These are phyloP conservation scores for Mesocricetus auratus DNA, from an alignment of 2,113 vertebrate species.

Conservation along the genomic window DNA sequence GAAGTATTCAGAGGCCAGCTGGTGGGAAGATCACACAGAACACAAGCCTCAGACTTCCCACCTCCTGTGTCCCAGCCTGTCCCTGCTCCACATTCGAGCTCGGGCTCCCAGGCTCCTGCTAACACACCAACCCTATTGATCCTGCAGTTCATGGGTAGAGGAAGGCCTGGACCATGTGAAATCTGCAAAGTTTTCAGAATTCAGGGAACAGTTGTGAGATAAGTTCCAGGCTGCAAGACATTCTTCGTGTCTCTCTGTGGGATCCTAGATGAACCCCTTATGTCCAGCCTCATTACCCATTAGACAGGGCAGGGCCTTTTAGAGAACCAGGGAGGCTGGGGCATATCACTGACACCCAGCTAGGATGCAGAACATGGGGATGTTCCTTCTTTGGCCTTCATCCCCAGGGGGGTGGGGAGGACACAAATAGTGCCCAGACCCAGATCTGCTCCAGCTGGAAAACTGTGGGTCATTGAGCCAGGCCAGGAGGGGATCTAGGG, in stretches of 20 bases:
- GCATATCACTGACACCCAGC: too few relatives aligned
- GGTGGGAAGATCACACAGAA: not conserved
- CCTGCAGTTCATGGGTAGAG: not conserved
- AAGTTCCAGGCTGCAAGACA: not conserved
- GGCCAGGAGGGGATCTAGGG: not conserved
- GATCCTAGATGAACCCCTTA: not conserved
- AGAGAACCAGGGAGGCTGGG: not conserved
- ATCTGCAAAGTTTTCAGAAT: not conserved
- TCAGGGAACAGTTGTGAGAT: not conserved
- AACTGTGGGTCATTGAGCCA: not conserved
- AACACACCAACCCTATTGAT: not conserved
- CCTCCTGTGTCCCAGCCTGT: not conserved
- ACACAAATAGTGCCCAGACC: not conserved
- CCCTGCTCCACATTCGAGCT: not conserved
- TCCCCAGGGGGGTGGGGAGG: not conserved
- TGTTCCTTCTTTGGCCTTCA: not conserved
- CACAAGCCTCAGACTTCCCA: not conserved
- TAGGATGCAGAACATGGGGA: accelerated
- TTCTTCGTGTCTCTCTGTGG: not conserved
- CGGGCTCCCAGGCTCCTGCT: not conserved
- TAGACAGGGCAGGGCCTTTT: not conserved
- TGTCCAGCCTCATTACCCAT: not conserved
- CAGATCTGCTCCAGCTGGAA: not conserved
- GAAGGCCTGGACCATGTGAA: not conserved
- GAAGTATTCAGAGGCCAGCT: not conserved